Evolutionary conservation across 2,797 vertebrate genomes (phyloP), one percentile per base, ranked within the genome.

Genomic region (Rousettus madagascariensis): DNA sequence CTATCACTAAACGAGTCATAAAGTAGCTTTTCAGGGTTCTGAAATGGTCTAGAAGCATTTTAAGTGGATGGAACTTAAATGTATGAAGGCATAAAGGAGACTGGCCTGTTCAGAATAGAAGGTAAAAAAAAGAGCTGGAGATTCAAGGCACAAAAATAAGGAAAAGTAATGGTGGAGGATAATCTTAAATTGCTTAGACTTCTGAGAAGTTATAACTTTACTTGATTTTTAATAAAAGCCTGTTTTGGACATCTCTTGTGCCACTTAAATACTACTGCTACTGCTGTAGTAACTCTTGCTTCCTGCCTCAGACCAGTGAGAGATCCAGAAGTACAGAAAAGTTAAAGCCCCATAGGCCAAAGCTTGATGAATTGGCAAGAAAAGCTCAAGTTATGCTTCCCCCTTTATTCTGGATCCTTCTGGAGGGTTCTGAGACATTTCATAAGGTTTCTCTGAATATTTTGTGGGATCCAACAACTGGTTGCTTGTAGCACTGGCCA

Each of bases 191-290:
- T 51, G n/a, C 57, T 69, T 80, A 57, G 4, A 82, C 53, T 55
- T 66, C 61, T 88, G 63, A 86, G 12, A 65, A 8, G 53, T 66
- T 80, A 30, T 9, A 80, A n/a, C 20, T 24, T 53, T 61, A 26
- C 24, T 10, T 86, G 51, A 88, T 33, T 88, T 95, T 83, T 79
- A 69, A 91, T 66, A 65, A 75, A 92, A 85, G 20, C 16, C 66
- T 57, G 2, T 49, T 20, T 38, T 65, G 55, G 20, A 51, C 17
- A 90, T 36, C 53, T 71, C 28, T 2, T 12, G 6, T 43, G 5
- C 26, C 16, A 69, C n/a, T 92, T 72, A 33, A 49, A 28, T 24
- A 38, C 22, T 55, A 63, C 3, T 55, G 8, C 5, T 59, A 19
- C 16, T 26, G 4, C 59, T 65, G 20, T 17, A 30, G 28, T n/a